phyloP scores from a whole-genome alignment of 1,140 invertebrate genomes.

The Pseudomyrmex cubaensis region DNA sequence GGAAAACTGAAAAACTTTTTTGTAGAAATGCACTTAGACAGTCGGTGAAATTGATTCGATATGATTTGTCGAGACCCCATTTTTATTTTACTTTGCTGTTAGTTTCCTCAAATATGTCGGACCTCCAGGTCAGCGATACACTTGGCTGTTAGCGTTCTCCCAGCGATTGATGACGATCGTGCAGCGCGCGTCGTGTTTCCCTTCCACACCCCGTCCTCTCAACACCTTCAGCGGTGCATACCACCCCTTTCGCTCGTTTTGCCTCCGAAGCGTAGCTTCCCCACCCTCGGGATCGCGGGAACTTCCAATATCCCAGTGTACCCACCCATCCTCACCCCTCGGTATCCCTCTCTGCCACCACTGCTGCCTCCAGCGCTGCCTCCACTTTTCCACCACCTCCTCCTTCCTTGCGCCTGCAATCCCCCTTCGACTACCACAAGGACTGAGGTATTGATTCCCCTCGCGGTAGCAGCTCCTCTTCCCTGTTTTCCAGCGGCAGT shows the following conservation, averaged over 20 bases:
- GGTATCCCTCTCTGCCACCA: constrained; percentile 17
- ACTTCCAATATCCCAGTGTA: constrained; percentile 20
- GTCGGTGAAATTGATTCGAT: background rate
- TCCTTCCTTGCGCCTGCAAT: constrained; percentile 41
- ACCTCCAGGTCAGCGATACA: constrained; percentile 11
- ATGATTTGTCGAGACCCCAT: background rate
- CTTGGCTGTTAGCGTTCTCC: constrained; percentile 24
- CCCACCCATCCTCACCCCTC: constrained; percentile 13
- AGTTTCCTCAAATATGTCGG: too few relatives aligned
- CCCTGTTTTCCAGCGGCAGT: constrained; percentile 81
- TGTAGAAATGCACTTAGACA: background rate
- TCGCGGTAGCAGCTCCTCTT: constrained; percentile 79
- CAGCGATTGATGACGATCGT: constrained; percentile 28
- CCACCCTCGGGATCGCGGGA: background rate
- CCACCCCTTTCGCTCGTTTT: constrained; percentile 24
- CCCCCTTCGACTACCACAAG: constrained; percentile 68
- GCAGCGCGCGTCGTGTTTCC: constrained; percentile 21
- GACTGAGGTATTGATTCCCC: constrained; percentile 83
- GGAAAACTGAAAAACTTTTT: background rate
- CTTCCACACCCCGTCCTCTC: background rate
- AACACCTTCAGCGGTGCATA: constrained; percentile 9
- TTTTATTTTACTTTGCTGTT: too few relatives aligned
- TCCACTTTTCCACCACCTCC: constrained; percentile 28
- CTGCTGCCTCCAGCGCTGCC: too few relatives aligned
- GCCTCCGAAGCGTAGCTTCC: constrained; percentile 24